These are phyloP conservation scores for Crepidodera aurea DNA, from an alignment of 2,888 invertebrate genomes.

Conservation along the genomic window DNA sequence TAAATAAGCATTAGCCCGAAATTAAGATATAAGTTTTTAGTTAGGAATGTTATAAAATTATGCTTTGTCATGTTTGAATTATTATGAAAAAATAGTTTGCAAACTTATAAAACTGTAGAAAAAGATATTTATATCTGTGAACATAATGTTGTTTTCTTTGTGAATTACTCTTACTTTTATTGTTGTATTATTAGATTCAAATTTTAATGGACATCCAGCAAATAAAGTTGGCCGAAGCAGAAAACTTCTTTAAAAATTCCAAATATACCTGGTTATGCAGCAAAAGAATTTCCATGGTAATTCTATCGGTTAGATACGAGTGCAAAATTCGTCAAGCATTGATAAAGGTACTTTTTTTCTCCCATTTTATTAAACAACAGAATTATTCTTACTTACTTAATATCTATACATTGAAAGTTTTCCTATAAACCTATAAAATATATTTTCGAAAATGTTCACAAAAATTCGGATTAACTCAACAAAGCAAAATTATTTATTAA, in stretches of 20 bases:
- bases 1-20: too few relatives aligned
- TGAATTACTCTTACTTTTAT: background rate
- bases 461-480: too few relatives aligned
- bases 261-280: slow-evolving; percentile 55
- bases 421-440: background rate
- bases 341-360: slow-evolving; percentile 44
- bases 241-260: slow-evolving; percentile 43
- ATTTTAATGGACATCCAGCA: slow-evolving; percentile 55
- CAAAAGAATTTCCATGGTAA: slow-evolving; percentile 47
- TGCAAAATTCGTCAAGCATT: slow-evolving; percentile 51
- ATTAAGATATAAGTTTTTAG: too few relatives aligned
- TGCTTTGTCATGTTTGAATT: too few relatives aligned
- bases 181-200: slow-evolving; percentile 49
- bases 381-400: too few relatives aligned
- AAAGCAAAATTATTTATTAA: background rate
- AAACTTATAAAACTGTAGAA: too few relatives aligned
- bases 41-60: too few relatives aligned
- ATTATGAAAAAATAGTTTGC: too few relatives aligned
- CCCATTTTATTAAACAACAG: too few relatives aligned
- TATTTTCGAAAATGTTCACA: background rate
- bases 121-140: too few relatives aligned
- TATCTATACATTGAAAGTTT: background rate
- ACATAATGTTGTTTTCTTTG: too few relatives aligned
- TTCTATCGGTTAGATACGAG: slow-evolving; percentile 53
- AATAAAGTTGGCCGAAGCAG: slow-evolving; percentile 47